Evolutionary conservation across 2,888 invertebrate species (phyloP).

Genomic region (Acleris cristana): DNA sequence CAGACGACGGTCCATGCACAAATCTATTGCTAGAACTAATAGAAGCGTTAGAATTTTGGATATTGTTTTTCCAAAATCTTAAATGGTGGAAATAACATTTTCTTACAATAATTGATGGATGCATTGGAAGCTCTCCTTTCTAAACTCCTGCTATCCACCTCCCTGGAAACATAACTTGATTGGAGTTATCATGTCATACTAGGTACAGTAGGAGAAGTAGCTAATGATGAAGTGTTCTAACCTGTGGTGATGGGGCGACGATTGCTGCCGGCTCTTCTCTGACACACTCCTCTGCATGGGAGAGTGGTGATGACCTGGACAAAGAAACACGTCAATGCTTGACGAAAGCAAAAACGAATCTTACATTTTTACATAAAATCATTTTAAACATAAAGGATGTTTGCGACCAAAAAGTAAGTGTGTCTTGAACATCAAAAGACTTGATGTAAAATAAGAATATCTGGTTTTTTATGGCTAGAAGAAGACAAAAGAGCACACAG

Average conservation of each 20-base stretch:
- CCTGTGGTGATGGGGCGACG: slow-evolving; percentile 77
- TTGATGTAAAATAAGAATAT: too few relatives aligned
- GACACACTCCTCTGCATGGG: slow-evolving; percentile 87
- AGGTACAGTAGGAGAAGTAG: neutral
- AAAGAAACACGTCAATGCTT: slow-evolving; percentile 2
- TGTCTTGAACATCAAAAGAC: too few relatives aligned
- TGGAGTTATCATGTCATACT: neutral
- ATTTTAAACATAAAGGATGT: too few relatives aligned
- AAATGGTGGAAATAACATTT: neutral
- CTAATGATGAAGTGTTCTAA: slow-evolving; percentile 39
- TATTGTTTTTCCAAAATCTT: too few relatives aligned
- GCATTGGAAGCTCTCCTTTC: slow-evolving; percentile 80
- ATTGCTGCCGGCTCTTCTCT: slow-evolving; percentile 85
- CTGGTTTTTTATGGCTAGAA: too few relatives aligned
- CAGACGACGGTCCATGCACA: too few relatives aligned
- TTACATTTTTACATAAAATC: neutral
- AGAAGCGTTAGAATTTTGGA: too few relatives aligned
- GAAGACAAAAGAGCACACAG: too few relatives aligned
- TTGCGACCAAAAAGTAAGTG: too few relatives aligned
- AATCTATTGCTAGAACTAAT: too few relatives aligned
- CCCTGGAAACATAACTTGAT: slow-evolving; percentile 57
- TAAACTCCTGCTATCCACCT: slow-evolving; percentile 67
- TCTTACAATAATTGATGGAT: slow-evolving; percentile 72
- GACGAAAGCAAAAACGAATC: neutral
- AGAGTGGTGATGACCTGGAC: slow-evolving; percentile 67